Base-by-base conservation (phyloP, 2,797 vertebrate genomes). In the Crenichthys baileyi region DNA sequence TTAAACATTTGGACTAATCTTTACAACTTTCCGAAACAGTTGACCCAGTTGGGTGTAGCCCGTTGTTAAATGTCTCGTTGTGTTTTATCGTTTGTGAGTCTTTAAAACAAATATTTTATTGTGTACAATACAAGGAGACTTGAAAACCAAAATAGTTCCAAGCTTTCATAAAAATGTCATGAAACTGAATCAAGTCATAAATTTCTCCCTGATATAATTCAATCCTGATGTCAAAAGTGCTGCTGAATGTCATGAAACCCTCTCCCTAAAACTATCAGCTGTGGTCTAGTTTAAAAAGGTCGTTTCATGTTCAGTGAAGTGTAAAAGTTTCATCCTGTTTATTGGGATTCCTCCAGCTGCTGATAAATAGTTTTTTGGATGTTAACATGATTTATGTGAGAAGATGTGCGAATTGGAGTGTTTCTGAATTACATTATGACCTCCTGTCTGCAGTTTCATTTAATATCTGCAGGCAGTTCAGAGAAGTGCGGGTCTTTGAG, bases 381-480 rank as follows among this genome's bases (percentile, higher is more conserved):
- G 60, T 24, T 63, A 26, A 55, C 48, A 31, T 31, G 36, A 55
- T 79, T 44, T 29, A 65, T 31, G 39, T 20, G 12, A 13, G 29
- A 70, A 0, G 16, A 9, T 41, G 24, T 78, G 70, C 0, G 11
- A 68, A n/a, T 44, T 11, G 22, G 39, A 68, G 39, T 68, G n/a
- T 41, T 77, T 60, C n/a, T 71, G 48, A 53, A 55, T 60, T 24
- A 1, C 20, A 65, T 72, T 44, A 67, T 50, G n/a, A 1, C 53
- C 44, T 60, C 5, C 0, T 63, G 70, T 63, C 56, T 51, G 41
- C 18, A 12, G 39, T 24, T 16, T 56, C 60, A 73, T 67, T 67
- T 73, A 79, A 58, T 44, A 73, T 73, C 24, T 44, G 72, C 71
- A 67, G 70, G 0, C 67, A 22, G 39, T 73, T 73, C 24, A 55